Base-by-base conservation (phyloP, 1,140 invertebrate species). In the Harlomillsia oculata region DNA sequence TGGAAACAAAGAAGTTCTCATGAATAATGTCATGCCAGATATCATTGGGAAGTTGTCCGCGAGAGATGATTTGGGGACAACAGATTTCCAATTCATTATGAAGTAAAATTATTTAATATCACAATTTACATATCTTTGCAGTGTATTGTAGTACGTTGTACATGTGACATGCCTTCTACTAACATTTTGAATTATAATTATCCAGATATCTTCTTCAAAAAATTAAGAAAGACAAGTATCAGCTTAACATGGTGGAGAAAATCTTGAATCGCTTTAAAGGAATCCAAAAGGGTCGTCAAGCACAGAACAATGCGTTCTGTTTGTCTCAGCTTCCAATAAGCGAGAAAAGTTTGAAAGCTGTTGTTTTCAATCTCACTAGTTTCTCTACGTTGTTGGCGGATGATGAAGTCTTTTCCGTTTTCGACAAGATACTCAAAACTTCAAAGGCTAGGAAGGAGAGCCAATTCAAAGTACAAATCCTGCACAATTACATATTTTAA, bases 1-100 rank as follows among this genome's bases (percentile, higher is more conserved):
- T 40, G 43, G 40, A n/a, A 49, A 56, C 29, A 64, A 64, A 29
- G 63, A 64, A 25, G 61, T 58, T 20, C 43, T 61, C 13, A 30
- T 64, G 16, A 32, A 37, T 18, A 64, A 58, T 39, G 48, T 43
- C 0, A 41, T 64, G 23, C 59, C 63, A 1, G 63, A 64, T 20
- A 56, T 64, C n/a, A 45, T 64, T n/a, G 46, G 56, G 3, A 18
- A 41, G 23, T 29, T 61, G 5, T 61, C 56, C 3, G 18, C 13
- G 2, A 25, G 37, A 11, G 37, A 50, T 16, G 53, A 59, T 54
- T n/a, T 64, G 4, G 5, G 21, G 14, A 55, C 56, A 52, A 25
- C 45, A 4, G 25, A 25, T 1, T 64, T 61, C 26, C 51, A 53
- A 25, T 14, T 9, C n/a, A 56, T 64, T 30, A 55, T 62, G 56